Conservation (phyloP, 2,113 vertebrate genomes). For the Actinemys pallida region DNA sequence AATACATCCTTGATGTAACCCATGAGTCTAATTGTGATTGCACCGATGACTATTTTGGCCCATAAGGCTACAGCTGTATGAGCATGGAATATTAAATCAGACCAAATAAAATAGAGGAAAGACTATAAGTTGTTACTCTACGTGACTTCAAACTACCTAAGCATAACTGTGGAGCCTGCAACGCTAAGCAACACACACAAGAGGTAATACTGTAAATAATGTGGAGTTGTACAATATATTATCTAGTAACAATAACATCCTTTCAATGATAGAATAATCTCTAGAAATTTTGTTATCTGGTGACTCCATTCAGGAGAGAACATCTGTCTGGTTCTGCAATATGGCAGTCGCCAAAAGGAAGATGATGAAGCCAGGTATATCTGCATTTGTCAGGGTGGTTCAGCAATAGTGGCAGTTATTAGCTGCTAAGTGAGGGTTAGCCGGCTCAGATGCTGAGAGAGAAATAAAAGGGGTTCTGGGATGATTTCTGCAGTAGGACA, state of each 20-base stretch:
- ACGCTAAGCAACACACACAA: not conserved
- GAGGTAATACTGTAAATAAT: not conserved
- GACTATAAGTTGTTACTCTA: not conserved
- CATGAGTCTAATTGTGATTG: not conserved
- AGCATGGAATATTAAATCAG: not conserved
- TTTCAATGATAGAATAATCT: not conserved
- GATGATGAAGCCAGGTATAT: not conserved
- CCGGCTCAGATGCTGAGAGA: not conserved
- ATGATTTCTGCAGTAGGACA: not conserved
- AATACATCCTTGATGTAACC: not conserved
- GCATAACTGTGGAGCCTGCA: not conserved
- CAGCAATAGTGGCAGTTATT: not conserved
- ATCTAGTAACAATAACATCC: not conserved
- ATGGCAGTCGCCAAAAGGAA: not conserved
- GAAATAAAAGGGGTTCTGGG: not conserved
- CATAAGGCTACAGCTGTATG: not conserved
- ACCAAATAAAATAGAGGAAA: not conserved
- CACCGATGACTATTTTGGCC: not conserved
- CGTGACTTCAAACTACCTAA: not conserved
- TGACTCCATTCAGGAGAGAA: not conserved
- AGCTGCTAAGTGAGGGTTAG: slow-evolving; percentile 23
- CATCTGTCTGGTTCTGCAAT: not conserved
- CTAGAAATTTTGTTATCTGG: not conserved
- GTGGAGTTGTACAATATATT: not conserved
- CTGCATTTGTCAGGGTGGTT: not conserved